These are phyloP conservation scores for Hydrolagus affinis DNA, from an alignment of 2,113 vertebrate genomes.

Conservation along the genomic window DNA sequence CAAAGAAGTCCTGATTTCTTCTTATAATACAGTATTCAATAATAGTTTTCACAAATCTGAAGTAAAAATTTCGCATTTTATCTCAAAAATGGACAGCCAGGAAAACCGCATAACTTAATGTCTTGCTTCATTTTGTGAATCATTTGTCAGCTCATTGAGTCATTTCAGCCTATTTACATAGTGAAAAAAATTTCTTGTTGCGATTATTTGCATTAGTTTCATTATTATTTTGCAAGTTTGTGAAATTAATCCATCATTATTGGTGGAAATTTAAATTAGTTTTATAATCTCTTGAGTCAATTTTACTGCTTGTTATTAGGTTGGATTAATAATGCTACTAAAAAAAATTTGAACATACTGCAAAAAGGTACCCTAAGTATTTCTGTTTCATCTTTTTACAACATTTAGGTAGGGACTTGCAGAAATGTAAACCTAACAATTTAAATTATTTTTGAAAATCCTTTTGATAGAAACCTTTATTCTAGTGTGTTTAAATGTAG, in stretches of 20 bases:
- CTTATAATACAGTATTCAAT: neutral
- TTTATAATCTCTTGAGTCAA: neutral
- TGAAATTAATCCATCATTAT: neutral
- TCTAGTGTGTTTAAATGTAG: conserved; percentile 19
- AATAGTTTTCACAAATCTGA: neutral
- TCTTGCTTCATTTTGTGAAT: neutral
- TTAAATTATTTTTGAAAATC: neutral
- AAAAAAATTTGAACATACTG: too few relatives aligned
- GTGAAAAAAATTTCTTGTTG: neutral
- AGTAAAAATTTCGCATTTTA: neutral
- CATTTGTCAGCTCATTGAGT: conserved; percentile 1
- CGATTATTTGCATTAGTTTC: neutral
- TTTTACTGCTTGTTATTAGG: neutral
- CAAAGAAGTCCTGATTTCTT: too few relatives aligned
- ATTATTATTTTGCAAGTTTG: neutral
- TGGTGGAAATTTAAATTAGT: neutral
- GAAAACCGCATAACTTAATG: conserved; percentile 21
- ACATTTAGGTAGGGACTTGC: neutral
- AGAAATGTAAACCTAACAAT: neutral
- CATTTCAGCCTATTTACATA: neutral
- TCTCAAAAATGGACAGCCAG: neutral
- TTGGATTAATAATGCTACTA: neutral
- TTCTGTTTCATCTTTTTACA: too few relatives aligned
- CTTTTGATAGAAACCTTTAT: neutral
- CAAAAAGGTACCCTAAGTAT: too few relatives aligned